Evolutionary conservation across 2,888 invertebrate species (phyloP), one percentile per base, ranked within the genome.

Genomic region (Eurytoma adleriae): DNA sequence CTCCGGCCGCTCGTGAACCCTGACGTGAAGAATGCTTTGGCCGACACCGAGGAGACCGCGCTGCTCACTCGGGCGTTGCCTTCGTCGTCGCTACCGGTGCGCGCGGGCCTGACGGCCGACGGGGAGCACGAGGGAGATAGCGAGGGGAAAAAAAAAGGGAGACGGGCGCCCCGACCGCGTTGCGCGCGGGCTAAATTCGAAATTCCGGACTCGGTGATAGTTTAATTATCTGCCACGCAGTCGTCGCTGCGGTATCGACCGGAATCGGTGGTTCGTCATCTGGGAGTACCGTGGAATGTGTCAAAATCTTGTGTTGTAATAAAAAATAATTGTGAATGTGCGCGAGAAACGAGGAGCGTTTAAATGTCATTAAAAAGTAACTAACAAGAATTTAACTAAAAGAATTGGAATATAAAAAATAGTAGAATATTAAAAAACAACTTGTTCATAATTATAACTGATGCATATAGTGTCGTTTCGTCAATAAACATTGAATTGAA

Each of bases 11-110:
- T 80, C 84, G 83, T 85, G 84, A 85, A 85, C 85, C 79, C 86
- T 86, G 89, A 88, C 88, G 85, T 83, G 84, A 85, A 88, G 89
- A 90, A 89, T 89, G 88, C 89, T 90, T 89, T 89, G 86, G 85
- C 67, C 83, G 76, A 83, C 80, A 86, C 86, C 87, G 87, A 82
- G 24, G 84, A 50, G 20, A 27, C n/a, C 50, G 40, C 27, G 57
- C 56, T 82, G 78, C 68, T 75, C 66, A 81, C 62, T 81, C 78
- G 77, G 20, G 76, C 81, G 80, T 82, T 80, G 68, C 80, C 73
- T 56, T 79, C 48, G 72, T 81, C 73, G 27, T 75, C 70, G 84
- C 85, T 85, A 85, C 85, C 74, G 83, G 75, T 68, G 30, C 62
- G 40, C 4, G 24, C 24, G 24, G 30, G 82, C 80, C 64, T 78